Evolutionary conservation across 1,140 invertebrate species (phyloP).

Genomic region (Pantala flavescens): DNA sequence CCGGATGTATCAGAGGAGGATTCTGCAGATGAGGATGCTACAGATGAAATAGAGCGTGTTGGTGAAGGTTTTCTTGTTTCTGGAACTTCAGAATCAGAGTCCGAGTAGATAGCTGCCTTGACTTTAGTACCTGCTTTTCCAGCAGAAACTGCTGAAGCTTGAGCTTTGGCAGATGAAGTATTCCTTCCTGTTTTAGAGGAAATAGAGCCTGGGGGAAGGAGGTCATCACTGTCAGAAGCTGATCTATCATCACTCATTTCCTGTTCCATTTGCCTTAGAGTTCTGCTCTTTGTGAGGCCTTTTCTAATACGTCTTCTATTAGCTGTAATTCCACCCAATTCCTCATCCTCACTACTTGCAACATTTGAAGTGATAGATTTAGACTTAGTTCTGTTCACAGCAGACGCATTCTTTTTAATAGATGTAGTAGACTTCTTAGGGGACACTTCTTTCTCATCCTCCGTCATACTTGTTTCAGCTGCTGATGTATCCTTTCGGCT

Average conservation of each 20-base stretch:
- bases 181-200: background rate
- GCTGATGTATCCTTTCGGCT: background rate
- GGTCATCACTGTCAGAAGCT: constrained; percentile 56
- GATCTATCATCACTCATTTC: constrained; percentile 40
- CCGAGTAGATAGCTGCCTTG: constrained; percentile 52
- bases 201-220: constrained; percentile 40
- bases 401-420: constrained; percentile 11
- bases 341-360: constrained; percentile 12
- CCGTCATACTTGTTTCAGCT: background rate
- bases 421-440: constrained; percentile 26
- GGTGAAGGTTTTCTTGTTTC: constrained; percentile 30
- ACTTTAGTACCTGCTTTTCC: constrained; percentile 31
- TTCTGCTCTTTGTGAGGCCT: background rate
- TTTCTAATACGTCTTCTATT: constrained; percentile 31
- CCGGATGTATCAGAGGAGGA: background rate
- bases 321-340: constrained; percentile 32
- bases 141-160: background rate
- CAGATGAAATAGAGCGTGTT: background rate
- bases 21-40: background rate
- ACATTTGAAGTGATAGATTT: constrained; percentile 22
- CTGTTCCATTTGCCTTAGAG: constrained; percentile 55
- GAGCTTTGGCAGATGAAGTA: background rate
- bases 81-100: constrained; percentile 48
- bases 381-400: constrained; percentile 17
- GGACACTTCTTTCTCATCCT: constrained; percentile 35